A percentile compares a stretch with the other conserved stretches of the same genome.
Evolutionary conservation across 1,140 invertebrate species (phyloP).

Genomic region (Ooceraea biroi): DNA sequence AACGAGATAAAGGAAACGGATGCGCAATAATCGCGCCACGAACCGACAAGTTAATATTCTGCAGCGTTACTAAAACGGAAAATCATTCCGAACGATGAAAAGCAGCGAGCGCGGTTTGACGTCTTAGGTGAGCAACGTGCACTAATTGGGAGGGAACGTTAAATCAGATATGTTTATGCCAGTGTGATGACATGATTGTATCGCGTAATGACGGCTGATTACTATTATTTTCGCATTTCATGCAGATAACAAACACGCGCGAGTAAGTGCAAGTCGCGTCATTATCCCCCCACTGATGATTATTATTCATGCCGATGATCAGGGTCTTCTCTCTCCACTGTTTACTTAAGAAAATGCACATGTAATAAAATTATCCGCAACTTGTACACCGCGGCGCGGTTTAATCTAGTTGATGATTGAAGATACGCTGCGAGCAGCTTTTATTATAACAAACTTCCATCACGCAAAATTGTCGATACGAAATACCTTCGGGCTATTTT

Average conservation of each 20-base stretch:
- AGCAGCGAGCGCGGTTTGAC: constrained; percentile 73
- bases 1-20: neutral
- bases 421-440: neutral
- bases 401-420: constrained; percentile 7
- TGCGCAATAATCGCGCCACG: neutral
- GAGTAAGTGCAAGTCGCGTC: constrained; percentile 27
- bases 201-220: constrained; percentile 62
- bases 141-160: constrained; percentile 68
- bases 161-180: constrained; percentile 72
- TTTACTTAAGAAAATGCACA: neutral
- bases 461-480: neutral
- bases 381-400: no score
- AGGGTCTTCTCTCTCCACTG: constrained; percentile 14
- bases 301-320: constrained; percentile 32
- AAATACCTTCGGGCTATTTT: no score
- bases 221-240: constrained; percentile 69
- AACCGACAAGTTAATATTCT: constrained; percentile 35
- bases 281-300: constrained; percentile 7
- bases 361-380: no score
- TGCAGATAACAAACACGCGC: constrained; percentile 57
- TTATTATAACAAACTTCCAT: constrained; percentile 4
- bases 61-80: neutral
- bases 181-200: constrained; percentile 63
- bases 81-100: constrained; percentile 66
- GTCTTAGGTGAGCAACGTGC: constrained; percentile 53